These are phyloP conservation scores for Sanderia malayensis DNA, from an alignment of 30 jellyfish, hydroid and myxozoan species.

Conservation along the genomic window DNA sequence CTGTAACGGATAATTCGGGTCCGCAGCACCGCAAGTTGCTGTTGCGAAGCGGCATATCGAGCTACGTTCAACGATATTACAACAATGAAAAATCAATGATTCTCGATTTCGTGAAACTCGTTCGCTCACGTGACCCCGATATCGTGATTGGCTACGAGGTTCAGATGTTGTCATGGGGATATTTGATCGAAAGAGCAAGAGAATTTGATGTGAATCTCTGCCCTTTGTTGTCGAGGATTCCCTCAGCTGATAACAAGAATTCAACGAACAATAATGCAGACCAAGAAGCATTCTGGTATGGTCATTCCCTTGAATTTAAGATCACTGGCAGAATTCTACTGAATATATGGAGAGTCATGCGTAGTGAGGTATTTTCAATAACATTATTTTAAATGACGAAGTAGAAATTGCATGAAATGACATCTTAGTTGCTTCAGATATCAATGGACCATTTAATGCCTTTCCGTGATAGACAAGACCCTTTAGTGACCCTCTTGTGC, in stretches of 20 bases:
- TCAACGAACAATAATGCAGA: constrained; percentile 24
- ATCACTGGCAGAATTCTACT: constrained; percentile 81
- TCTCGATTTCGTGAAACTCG: constrained; percentile 55
- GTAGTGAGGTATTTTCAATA: constrained; percentile 96
- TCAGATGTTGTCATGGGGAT: constrained; percentile 95
- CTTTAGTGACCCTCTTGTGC: too few species aligned
- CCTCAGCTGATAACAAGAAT: constrained; percentile 32
- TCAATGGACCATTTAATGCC: too few species aligned
- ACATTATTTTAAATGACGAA: too few species aligned
- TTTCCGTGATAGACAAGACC: too few species aligned
- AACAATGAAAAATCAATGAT: constrained; percentile 72
- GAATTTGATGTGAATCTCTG: constrained; percentile 67
- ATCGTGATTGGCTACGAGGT: constrained; percentile 91
- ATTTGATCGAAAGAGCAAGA: constrained; percentile 88
- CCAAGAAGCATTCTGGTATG: constrained; percentile 55
- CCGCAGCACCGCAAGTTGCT: constrained; percentile 14
- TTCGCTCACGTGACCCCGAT: constrained; percentile 86
- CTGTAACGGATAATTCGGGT: background rate
- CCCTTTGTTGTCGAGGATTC: constrained; percentile 75
- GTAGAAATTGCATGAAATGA: too few species aligned
- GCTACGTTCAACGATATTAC: constrained; percentile 40
- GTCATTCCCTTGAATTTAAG: constrained; percentile 55
- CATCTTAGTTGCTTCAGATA: too few species aligned
- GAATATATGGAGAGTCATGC: constrained; percentile 96
- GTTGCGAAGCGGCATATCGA: constrained; percentile 38